A percentile compares a stretch with the other conserved stretches of the same genome.
Evolutionary conservation across 1,140 invertebrate species (phyloP).

Genomic region (Mya arenaria): DNA sequence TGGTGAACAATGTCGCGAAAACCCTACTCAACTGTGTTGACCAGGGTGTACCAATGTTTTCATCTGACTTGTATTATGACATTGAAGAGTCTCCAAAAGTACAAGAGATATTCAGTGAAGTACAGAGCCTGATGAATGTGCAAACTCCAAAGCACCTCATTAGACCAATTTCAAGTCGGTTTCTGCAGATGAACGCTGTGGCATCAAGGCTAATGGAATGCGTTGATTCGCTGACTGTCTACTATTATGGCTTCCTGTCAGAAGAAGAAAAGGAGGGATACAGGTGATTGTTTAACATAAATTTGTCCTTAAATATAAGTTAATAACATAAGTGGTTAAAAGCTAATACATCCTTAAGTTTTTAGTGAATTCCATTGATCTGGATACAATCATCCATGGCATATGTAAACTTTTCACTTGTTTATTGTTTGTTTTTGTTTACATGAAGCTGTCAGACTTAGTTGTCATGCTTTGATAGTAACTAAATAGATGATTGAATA

Average conservation of each 20-base stretch:
- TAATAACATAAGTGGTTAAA: too few species aligned
- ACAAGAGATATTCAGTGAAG: neutral
- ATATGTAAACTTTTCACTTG: too few species aligned
- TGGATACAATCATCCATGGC: too few species aligned
- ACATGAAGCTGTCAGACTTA: too few species aligned
- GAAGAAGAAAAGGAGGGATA: neutral
- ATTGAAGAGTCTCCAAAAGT: conserved; percentile 33
- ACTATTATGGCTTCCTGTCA: neutral
- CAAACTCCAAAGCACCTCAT: conserved; percentile 6
- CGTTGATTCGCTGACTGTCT: neutral
- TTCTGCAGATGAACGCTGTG: too few species aligned
- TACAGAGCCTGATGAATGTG: conserved; percentile 11
- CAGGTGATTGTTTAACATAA: too few species aligned
- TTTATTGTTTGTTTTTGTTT: too few species aligned
- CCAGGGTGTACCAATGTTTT: neutral
- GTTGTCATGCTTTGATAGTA: too few species aligned
- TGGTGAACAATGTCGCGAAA: conserved; percentile 31
- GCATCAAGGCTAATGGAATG: neutral
- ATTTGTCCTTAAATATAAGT: too few species aligned
- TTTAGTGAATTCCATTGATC: too few species aligned
- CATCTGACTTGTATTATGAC: conserved; percentile 16
- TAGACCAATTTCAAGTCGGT: conserved; percentile 11
- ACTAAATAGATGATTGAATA: too few species aligned
- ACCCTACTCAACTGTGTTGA: conserved; percentile 1
- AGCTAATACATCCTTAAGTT: too few species aligned